Base-by-base conservation (phyloP, 1,140 invertebrate genomes). In the Drosophila biarmipes region DNA sequence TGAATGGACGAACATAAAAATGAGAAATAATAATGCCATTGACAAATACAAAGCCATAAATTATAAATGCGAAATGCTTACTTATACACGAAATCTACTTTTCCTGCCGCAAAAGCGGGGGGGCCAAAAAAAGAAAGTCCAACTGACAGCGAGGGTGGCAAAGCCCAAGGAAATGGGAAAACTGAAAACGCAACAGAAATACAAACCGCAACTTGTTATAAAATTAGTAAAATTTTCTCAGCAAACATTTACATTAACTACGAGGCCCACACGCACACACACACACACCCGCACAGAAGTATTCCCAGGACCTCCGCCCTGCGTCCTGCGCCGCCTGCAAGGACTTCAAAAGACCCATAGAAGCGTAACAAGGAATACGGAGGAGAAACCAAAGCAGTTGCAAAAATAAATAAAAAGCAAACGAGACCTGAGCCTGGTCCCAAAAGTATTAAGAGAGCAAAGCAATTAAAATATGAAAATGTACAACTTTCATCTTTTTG, bases 401-500 rank as follows among this genome's bases (percentile, higher is more conserved):
- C 40, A 66, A 64, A 69, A 62, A 49, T 61, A 59, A 61, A 55
- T 53, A 67, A 67, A 71, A 64, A 61, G 67, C 69, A 78, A 68
- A 34, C 56, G 55, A 63, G 46, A 40, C 56, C 58, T 67, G 68
- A 51, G 56, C 71, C 38, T 71, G 78, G 84, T 89, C 84, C 84
- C 84, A 89, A 89, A 89, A 89, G 84, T 84, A 89, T 89, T 89
- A 89, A 89, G 84, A 89, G 84, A 89, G 84, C 84, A 89, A 89
- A 89, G 84, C 84, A 89, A 89, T 89, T 89, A 89, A 89, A 89
- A 89, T 89, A 89, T 89, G 84, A 89, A 89, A 89, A 89, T 89
- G 84, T 89, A 89, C 84, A 89, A 89, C 84, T 89, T 89, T 89
- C 84, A 89, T 89, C 84, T 89, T 89, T 89, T 84, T 89, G 84